Conservation (phyloP, 2,113 vertebrate genomes). For the Antechinus stuartii region DNA sequence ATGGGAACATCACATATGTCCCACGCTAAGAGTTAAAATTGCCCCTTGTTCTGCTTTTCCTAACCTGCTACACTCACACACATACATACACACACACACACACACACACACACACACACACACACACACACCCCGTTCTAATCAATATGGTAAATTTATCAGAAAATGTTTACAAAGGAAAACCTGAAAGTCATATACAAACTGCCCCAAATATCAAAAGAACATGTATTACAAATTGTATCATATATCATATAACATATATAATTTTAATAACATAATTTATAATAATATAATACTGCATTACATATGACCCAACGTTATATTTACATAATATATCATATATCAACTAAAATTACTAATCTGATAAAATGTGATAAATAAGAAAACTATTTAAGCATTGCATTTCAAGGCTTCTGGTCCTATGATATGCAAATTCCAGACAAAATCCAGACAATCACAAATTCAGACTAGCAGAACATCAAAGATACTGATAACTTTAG, state of each 20-base stretch:
- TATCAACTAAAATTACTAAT: neutral
- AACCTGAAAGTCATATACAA: neutral
- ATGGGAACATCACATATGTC: neutral
- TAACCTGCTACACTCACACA: too few relatives aligned
- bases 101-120: too few relatives aligned
- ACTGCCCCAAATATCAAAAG: neutral
- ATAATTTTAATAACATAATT: too few relatives aligned
- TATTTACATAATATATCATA: neutral
- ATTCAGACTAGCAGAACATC: neutral
- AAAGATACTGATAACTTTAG: neutral
- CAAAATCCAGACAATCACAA: neutral
- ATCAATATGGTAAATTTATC: neutral
- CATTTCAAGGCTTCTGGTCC: neutral
- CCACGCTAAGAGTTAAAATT: neutral
- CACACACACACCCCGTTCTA: neutral
- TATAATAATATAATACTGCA: too few relatives aligned
- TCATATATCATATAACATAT: neutral
- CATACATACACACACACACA: too few relatives aligned
- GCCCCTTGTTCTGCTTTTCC: neutral
- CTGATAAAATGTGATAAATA: neutral
- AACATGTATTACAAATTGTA: neutral
- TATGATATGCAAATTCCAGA: neutral
- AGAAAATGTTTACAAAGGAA: neutral
- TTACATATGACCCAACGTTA: too few relatives aligned
- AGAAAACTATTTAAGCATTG: neutral